A percentile compares a stretch with the other conserved stretches of the same genome.
phyloP scores from a whole-genome alignment of 1,140 invertebrate species.

The Arctopsyche grandis region DNA sequence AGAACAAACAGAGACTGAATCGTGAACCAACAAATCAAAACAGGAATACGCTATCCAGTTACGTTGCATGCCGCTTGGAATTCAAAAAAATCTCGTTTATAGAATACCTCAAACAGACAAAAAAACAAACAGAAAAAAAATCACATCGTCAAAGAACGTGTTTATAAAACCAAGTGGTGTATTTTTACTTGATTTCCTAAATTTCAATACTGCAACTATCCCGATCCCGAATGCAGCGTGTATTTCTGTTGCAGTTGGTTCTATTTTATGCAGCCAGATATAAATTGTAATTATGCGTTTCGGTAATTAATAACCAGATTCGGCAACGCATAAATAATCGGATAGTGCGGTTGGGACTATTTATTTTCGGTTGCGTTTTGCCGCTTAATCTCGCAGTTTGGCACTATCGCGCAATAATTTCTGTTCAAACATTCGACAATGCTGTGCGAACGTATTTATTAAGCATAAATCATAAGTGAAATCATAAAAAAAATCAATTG shows the following conservation, averaged over 20 bases:
- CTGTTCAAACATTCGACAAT: constrained; percentile 12
- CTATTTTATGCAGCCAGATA: constrained; percentile 24
- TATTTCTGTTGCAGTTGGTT: not conserved
- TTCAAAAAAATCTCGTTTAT: too few species aligned
- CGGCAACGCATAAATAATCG: constrained; percentile 43
- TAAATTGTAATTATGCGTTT: constrained; percentile 39
- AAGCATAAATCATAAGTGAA: not conserved
- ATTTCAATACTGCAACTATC: too few species aligned
- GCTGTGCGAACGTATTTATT: not conserved
- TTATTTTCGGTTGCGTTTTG: constrained; percentile 36
- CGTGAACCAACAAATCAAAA: constrained; percentile 46
- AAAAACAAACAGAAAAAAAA: not conserved
- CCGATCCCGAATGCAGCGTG: too few species aligned
- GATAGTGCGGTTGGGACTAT: constrained; percentile 22
- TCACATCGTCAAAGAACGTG: too few species aligned
- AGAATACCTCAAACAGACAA: not conserved
- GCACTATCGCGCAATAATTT: constrained; percentile 35
- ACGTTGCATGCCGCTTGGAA: not conserved
- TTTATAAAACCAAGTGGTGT: too few species aligned
- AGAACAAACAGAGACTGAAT: constrained; percentile 36
- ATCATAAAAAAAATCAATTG: too few species aligned
- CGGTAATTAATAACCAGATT: constrained; percentile 46
- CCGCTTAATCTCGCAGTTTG: constrained; percentile 33
- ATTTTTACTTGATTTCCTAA: too few species aligned
- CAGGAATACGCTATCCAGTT: constrained; percentile 13